Percentiles rank a stretch among this genome's conserved stretches.
phyloP scores from a whole-genome alignment of 2,113 vertebrate species.

The Haliaeetus leucogaster region DNA sequence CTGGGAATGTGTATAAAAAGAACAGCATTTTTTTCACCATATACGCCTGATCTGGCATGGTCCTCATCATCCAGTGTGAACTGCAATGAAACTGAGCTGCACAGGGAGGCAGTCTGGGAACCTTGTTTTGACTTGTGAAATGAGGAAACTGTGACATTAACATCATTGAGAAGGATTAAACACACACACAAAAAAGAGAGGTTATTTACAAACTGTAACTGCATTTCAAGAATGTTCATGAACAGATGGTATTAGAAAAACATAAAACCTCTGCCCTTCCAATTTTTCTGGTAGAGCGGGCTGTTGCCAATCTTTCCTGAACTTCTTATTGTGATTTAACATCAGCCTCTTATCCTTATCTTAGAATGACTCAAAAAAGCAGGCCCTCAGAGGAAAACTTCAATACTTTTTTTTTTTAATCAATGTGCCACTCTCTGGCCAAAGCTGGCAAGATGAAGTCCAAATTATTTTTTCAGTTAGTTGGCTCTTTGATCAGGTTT shows the following conservation, averaged over 20 bases:
- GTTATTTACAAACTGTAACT: slow-evolving; percentile 35
- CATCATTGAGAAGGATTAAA: neutral
- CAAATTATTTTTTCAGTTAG: slow-evolving; percentile 62
- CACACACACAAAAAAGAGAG: neutral
- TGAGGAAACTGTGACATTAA: neutral
- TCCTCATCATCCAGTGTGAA: neutral
- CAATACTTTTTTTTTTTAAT: neutral
- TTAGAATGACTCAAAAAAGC: slow-evolving; percentile 36
- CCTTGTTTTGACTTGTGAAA: neutral
- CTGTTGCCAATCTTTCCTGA: slow-evolving; percentile 31
- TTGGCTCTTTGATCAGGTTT: slow-evolving; percentile 41
- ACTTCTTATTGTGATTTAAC: slow-evolving; percentile 24
- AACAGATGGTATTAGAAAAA: slow-evolving; percentile 38
- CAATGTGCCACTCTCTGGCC: slow-evolving; percentile 15
- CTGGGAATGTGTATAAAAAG: neutral
- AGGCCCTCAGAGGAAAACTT: neutral
- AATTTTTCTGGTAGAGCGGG: slow-evolving; percentile 6
- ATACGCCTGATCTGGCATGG: neutral
- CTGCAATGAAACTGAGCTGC: neutral
- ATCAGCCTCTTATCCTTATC: slow-evolving; percentile 40
- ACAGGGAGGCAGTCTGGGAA: neutral
- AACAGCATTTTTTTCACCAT: neutral
- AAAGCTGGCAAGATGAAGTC: neutral
- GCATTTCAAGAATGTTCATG: slow-evolving; percentile 13
- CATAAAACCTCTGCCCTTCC: neutral